Base-by-base conservation (phyloP, 2,797 vertebrate genomes). In the Manis pentadactyla region DNA sequence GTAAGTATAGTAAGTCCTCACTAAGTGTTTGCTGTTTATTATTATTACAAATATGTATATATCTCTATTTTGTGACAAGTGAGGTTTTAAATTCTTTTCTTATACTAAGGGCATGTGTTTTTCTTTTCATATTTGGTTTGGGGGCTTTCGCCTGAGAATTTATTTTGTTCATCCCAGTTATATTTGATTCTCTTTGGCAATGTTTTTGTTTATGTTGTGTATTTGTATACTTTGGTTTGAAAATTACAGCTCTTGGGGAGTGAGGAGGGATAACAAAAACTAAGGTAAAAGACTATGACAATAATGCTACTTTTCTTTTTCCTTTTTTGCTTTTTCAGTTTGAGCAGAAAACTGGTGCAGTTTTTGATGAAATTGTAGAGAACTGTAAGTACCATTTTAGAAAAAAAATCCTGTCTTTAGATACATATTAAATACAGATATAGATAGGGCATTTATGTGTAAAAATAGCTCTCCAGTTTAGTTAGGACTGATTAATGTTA, bases 271-370 rank as follows among this genome's bases (percentile, higher is more conserved):
- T 57, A 68, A 34, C 7, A 75, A 55, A 96, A 92, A 90, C 3
- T 51, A 0, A 93, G 86, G 95, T 96, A 95, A 75, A 93, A 96
- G 92, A 97, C 90, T 96, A 55, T 88, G 90, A 96, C 97, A 97
- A 96, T 97, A 98, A 96, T 94, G 14, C 84, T 91, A 71, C 71
- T 96, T 95, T 93, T 94, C 31, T 87, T 17, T 96, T 89, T 75
- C 29, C 55, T 51, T 55, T 92, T 96, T 93, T 96, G 68, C 55
- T 96, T 97, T 98, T 98, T 97, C 98, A 99, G 98, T 98, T 98
- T 97, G 98, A 99, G 98, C 98, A 98, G 97, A 98, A 99, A 98
- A 97, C 98, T 98, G 98, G 98, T 98, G 98, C 97, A 25, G 98
- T 98, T 97, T 99, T 98, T 98, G 98, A 98, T 93, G 97, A 98